Base-by-base conservation (phyloP, 2,888 invertebrate species). In the Idaea biselata region DNA sequence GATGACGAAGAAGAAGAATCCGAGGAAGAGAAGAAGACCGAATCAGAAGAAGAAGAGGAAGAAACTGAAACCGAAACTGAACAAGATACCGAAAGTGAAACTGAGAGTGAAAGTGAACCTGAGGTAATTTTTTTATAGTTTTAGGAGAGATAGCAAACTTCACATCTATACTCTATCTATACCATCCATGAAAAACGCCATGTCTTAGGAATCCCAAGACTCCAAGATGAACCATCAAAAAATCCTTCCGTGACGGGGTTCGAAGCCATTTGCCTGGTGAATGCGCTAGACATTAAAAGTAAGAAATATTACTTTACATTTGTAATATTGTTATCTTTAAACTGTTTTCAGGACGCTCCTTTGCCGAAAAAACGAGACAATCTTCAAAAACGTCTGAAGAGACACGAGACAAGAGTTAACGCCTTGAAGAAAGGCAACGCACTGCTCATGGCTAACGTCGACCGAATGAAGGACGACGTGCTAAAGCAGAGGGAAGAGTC, bases 371-470 rank as follows among this genome's bases (percentile, higher is more conserved):
- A 95, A 83, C 95, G 95, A 74, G 93, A 92, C 2, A 96, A 96
- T 74, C 87, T 96, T 18, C 90, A 94, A 18, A 93, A 93, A 61
- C 91, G 95, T 62, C 86, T 95, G 1, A 97, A 96, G 79, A 94
- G 95, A 61, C 96, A 97, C 81, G 97, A 97, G 81, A 95, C 95
- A 59, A 94, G 96, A 67, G 91, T 97, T 11, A 94, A 95, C 55
- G 96, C 97, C 0, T 89, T 97, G 76, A 97, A 97, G 87, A 98
- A 98, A 81, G 97, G 97, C 70, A 98, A 97, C 79, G 96, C 97
- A 68, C 93, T 97, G 73, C 93, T 97, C 14, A 97, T 97, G 90
- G 96, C 97, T 0, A 97, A 97, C 81, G 97, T 97, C 0, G 97
- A 97, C 84, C 93, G 97, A 77, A 88, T 97, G 64, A 97, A 97